Base-by-base conservation (phyloP, 1,140 invertebrate genomes). In the Ridgeia piscesae region DNA sequence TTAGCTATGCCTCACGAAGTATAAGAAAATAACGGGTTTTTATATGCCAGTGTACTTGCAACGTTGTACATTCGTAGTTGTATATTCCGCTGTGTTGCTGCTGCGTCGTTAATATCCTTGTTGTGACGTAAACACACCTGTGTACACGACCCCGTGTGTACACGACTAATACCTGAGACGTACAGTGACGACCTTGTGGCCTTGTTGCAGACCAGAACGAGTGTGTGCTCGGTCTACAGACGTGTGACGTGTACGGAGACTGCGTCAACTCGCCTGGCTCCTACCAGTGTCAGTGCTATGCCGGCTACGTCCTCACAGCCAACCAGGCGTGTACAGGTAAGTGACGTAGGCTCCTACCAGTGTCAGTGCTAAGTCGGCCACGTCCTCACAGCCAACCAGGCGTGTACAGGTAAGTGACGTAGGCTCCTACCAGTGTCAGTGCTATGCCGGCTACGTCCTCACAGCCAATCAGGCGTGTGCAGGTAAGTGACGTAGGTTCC, bases 231-330 rank as follows among this genome's bases (percentile, higher is more conserved):
- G 91, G 35, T 34, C 89, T 92, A 33, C 91, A 94, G 35, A 92
- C 93, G 33, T 95, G 94, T 0, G 95, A 95, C 93, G 92, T 94
- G 8, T 95, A 95, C 93, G 93, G 95, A 34, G 94, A 94, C 42
- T 96, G 96, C 93, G 93, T 94, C 50, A 96, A 96, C 92, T 95
- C 94, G 1, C 93, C 93, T 27, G 96, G 96, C 21, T 95, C 95
- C 91, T 96, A 94, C 93, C 92, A 93, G 33, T 96, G 96, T 94
- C 92, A 93, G 34, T 96, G 96, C 93, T 94, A 94, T 21, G 97
- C 97, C 89, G 98, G 98, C 1, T 98, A 97, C 94, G 97, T 96
- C 95, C 95, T 97, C 0, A 96, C 97, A 0, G 96, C 96, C 50
- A 96, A 96, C 92, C 97, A 97, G 93, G 97, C 97, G 9, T 98